Evolutionary conservation across 2,888 invertebrate genomes (phyloP), one percentile per base, ranked within the genome.

Genomic region (Lycia hirtaria): DNA sequence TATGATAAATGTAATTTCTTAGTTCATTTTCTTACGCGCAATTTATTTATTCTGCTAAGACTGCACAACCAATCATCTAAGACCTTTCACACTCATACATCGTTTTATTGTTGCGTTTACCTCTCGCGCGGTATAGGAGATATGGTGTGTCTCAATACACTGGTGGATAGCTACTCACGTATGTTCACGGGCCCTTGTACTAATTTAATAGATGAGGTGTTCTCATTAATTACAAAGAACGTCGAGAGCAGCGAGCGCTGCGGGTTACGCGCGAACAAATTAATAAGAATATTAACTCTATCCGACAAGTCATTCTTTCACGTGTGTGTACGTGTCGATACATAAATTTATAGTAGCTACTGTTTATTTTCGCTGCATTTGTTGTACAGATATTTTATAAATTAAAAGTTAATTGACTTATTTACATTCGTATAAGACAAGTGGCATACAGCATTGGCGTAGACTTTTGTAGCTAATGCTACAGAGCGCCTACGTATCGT

Each of bases 191-290:
- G 85, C 85, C 83, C 85, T 87, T 84, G 75, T 81, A 83, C 87
- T 92, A 91, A 92, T 91, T 90, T 88, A 89, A 91, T 92, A 91
- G 85, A 91, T 88, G 90, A 91, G 91, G 91, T 92, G 92, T 88
- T 89, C 82, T 76, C 87, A 85, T 89, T 90, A 91, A 91, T 92
- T 88, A 91, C 89, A 88, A 91, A 88, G 89, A 88, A 90, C 85
- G 91, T 91, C 91, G 85, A 68, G 78, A 76, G 80, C 88, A 87
- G 80, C 78, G 80, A 76, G 81, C 79, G 80, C 84, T 79, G 83
- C 80, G 84, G 81, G 83, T 80, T 78, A 81, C 81, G 78, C 71
- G 76, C 69, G 73, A 88, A 85, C 88, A 87, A 88, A 91, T 90
- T 90, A 89, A 87, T 85, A 85, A 88, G 85, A 87, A 86, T 88